Conservation (phyloP, 2,888 invertebrate species). For the Microctonus aethiopoides region DNA sequence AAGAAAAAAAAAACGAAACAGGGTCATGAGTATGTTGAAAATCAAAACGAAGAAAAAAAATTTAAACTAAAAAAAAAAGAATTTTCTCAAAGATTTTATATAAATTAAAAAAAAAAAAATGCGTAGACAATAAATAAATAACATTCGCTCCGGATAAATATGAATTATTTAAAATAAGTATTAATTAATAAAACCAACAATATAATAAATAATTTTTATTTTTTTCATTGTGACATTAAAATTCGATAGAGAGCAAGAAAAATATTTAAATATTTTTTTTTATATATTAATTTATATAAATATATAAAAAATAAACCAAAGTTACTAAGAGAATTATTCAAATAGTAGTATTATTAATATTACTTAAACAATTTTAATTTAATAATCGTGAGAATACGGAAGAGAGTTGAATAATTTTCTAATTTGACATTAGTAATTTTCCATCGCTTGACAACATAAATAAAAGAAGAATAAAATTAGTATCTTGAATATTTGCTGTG, state of each 20-base stretch:
- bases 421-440: neutral
- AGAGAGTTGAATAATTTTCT: conserved; percentile 19
- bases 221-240: neutral
- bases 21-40: neutral
- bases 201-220: no score
- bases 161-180: no score
- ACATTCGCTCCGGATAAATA: no score
- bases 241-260: neutral
- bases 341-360: no score
- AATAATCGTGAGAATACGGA: conserved; percentile 35
- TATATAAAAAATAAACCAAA: neutral
- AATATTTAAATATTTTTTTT: neutral
- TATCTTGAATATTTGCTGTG: neutral
- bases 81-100: no score
- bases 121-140: no score
- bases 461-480: conserved; percentile 36
- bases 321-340: no score
- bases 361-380: neutral
- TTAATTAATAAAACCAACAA: no score
- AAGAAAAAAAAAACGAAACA: conserved; percentile 12
- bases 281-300: no score
- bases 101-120: no score
- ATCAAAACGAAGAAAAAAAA: neutral
- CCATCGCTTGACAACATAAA: conserved; percentile 15
- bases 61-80: no score